A percentile compares a stretch with the other conserved stretches of the same genome.
These are phyloP conservation scores for Caenorhabditis inopinata DNA, from an alignment of 1,140 invertebrate genomes.

Conservation along the genomic window DNA sequence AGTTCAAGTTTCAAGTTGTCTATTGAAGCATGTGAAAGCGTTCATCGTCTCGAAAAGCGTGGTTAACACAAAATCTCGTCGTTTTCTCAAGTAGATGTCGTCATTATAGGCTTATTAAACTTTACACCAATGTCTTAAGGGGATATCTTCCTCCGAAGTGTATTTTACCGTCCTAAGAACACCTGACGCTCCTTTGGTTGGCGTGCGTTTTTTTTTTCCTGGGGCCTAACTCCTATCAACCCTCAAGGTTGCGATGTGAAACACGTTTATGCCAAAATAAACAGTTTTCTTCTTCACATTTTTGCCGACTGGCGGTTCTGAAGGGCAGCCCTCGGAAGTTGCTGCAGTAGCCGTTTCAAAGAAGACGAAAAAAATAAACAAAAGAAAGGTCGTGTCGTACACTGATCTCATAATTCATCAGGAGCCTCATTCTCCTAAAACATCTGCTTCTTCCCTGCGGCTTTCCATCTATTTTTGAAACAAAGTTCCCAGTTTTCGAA, in stretches of 20 bases:
- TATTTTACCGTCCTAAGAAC: background rate
- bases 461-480: background rate
- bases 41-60: slow-evolving; percentile 14
- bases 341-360: background rate
- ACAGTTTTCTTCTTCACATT: background rate
- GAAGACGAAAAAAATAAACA: background rate
- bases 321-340: background rate
- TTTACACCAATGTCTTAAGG: background rate
- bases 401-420: slow-evolving; percentile 18
- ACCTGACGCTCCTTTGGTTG: background rate
- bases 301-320: background rate
- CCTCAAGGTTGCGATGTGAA: slow-evolving; percentile 19
- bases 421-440: background rate
- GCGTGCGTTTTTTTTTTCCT: background rate
- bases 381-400: background rate
- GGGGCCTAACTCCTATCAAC: background rate
- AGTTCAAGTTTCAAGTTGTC: background rate
- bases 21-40: background rate
- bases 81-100: background rate
- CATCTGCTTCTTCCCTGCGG: background rate
- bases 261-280: slow-evolving; percentile 24
- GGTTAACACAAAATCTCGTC: background rate
- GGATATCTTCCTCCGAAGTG: background rate
- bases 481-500: background rate
- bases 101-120: background rate